Conservation (phyloP, 2,888 invertebrate genomes). For the Mythimna pallens region DNA sequence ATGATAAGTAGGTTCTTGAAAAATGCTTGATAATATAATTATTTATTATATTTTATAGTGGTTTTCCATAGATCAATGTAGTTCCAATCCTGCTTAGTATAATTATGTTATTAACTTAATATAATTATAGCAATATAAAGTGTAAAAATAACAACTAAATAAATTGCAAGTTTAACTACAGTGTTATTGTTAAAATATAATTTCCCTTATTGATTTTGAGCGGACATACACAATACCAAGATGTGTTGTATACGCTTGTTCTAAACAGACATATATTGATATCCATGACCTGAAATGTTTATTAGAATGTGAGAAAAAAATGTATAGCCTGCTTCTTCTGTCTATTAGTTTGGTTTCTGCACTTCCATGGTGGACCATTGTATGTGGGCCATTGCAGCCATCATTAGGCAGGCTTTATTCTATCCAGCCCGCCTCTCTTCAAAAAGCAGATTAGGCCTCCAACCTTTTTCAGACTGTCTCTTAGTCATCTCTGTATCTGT, state of each 20-base stretch:
- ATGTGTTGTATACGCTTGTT: slow-evolving; percentile 76
- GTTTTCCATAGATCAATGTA: background rate
- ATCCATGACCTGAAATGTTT: slow-evolving; percentile 82
- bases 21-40: background rate
- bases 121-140: slow-evolving; percentile 38
- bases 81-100: background rate
- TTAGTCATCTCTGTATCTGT: too few relatives aligned
- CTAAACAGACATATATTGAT: slow-evolving; percentile 83
- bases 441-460: too few relatives aligned
- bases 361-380: too few relatives aligned
- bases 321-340: background rate
- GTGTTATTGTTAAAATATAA: slow-evolving; percentile 29
- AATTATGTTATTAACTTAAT: background rate
- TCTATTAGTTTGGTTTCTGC: too few relatives aligned
- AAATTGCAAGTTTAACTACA: slow-evolving; percentile 60
- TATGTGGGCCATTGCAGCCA: too few relatives aligned
- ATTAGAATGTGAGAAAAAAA: slow-evolving; percentile 24
- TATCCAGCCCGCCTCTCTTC: too few relatives aligned
- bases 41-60: background rate
- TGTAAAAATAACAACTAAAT: slow-evolving; percentile 45
- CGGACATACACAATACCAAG: slow-evolving; percentile 86
- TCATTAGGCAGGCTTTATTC: too few relatives aligned
- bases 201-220: slow-evolving; percentile 32
- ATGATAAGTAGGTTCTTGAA: background rate
- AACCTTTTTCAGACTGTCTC: too few relatives aligned